Evolutionary conservation across 2,888 invertebrate species (phyloP).

Genomic region (Eupithecia vulgata): DNA sequence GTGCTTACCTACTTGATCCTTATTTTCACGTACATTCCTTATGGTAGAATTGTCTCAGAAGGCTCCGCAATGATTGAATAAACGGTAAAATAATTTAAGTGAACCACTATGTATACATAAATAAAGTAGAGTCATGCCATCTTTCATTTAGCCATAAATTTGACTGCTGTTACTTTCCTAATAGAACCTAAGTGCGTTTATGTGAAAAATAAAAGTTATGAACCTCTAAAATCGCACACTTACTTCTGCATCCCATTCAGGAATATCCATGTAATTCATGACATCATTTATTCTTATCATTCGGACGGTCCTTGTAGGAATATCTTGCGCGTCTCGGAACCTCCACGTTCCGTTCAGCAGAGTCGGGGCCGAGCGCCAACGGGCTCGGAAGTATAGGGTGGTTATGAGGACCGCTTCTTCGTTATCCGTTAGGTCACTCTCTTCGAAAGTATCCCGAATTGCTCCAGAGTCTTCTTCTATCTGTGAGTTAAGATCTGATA

Average conservation of each 20-base stretch:
- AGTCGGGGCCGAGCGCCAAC: conserved; percentile 76
- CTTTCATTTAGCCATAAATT: background rate
- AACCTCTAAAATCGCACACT: conserved; percentile 24
- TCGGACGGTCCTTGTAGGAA: conserved; percentile 57
- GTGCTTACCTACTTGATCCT: conserved; percentile 69
- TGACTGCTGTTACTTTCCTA: conserved; percentile 2
- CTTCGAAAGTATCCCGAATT: conserved; percentile 73
- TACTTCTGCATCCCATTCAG: conserved; percentile 74
- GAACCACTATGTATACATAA: background rate
- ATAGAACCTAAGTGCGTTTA: background rate
- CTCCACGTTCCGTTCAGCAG: conserved; percentile 69
- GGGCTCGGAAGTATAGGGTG: conserved; percentile 69
- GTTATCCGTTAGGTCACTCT: conserved; percentile 64
- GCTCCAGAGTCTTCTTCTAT: conserved; percentile 70
- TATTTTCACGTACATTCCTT: conserved; percentile 68
- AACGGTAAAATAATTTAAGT: background rate
- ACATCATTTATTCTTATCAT: conserved; percentile 77
- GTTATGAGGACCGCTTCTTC: conserved; percentile 62
- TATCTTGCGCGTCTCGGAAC: conserved; percentile 57
- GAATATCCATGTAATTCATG: conserved; percentile 68
- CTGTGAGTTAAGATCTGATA: conserved; percentile 45
- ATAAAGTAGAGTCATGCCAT: background rate
- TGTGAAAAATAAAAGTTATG: background rate
- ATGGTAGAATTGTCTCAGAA: conserved; percentile 45
- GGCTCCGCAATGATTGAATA: conserved; percentile 1